Percentiles rank a stretch among this genome's conserved stretches.
phyloP scores from a whole-genome alignment of 2,888 invertebrate genomes.

The Cecidostiba fungosa region DNA sequence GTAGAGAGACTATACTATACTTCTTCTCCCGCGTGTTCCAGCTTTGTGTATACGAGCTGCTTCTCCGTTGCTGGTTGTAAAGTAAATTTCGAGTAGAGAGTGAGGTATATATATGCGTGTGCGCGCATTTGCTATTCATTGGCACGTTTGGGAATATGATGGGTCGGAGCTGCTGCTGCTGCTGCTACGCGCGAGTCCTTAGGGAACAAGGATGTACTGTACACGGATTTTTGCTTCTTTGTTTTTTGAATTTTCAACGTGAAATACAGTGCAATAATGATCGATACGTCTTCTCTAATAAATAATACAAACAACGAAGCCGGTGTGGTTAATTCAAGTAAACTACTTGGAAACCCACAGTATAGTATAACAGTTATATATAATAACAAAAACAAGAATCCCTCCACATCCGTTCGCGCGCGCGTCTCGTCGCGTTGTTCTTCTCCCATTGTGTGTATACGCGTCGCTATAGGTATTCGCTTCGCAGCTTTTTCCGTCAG shows the following conservation, averaged over 20 bases:
- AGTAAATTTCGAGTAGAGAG: constrained; percentile 47
- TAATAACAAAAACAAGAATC: not conserved
- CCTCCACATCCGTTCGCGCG: not conserved
- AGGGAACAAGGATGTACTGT: not conserved
- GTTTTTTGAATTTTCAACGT: not conserved
- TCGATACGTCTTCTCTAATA: not conserved
- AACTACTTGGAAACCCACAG: not conserved
- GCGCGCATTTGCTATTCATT: constrained; percentile 54
- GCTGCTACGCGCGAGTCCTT: not conserved
- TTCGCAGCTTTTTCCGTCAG: not conserved
- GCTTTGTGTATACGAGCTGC: not conserved
- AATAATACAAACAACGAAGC: not conserved
- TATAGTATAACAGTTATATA: too few relatives aligned
- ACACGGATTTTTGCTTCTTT: not conserved
- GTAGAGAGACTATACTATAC: not conserved
- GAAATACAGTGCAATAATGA: not conserved
- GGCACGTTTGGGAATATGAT: constrained; percentile 52
- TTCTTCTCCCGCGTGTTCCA: not conserved
- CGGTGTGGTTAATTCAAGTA: not conserved
- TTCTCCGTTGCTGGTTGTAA: not conserved
- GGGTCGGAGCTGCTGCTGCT: not conserved
- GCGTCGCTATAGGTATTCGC: not conserved
- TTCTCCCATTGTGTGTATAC: not conserved
- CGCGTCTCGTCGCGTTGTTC: not conserved
- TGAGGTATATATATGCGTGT: not conserved